Base-by-base conservation (phyloP, 2,797 vertebrate genomes). In the Sciurus carolinensis region DNA sequence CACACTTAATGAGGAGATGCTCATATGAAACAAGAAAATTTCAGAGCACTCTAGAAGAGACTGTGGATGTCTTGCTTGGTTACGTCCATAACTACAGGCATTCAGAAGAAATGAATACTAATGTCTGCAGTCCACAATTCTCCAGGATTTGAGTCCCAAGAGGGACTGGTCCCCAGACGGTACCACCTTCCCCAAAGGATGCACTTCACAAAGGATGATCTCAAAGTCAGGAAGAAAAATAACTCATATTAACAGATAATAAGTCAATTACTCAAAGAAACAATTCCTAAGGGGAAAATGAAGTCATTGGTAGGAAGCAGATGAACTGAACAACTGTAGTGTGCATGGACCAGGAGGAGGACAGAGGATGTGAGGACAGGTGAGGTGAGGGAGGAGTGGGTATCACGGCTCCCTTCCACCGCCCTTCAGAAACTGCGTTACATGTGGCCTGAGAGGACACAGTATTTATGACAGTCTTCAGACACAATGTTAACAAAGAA, bases 301-400 rank as follows among this genome's bases (percentile, higher is more conserved):
- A 59, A 77, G 13, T 1, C 11, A 47, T 7, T 44, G 18, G 6
- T 83, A 50, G 17, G 72, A 85, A 90, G 33, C 52, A 62, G n/a
- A 36, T 59, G 62, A 30, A 66, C 30, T 24, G 69, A 10, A 22
- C 14, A 33, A 52, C 18, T 30, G 1, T 2, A 9, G 3, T 0
- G 4, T 42, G 17, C 42, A 9, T 10, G 30, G 12, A 18, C 0
- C 1, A 47, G 36, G 62, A 87, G n/a, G 20, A 15, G 5, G 39
- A 44, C 44, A 3, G n/a, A 13, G 4, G 12, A 4, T 13, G 0
- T 11, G 50, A 83, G 57, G 54, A 9, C 28, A 54, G 36, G 8
- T 7, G 0, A 10, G 20, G 4, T 4, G 76, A 39, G 62, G 3
- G 1, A 5, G 3, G 36, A 13, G 0, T 3, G 1, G 3, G 2